Conservation (phyloP, 2,888 invertebrate genomes). For the Invenusta paracnida region DNA sequence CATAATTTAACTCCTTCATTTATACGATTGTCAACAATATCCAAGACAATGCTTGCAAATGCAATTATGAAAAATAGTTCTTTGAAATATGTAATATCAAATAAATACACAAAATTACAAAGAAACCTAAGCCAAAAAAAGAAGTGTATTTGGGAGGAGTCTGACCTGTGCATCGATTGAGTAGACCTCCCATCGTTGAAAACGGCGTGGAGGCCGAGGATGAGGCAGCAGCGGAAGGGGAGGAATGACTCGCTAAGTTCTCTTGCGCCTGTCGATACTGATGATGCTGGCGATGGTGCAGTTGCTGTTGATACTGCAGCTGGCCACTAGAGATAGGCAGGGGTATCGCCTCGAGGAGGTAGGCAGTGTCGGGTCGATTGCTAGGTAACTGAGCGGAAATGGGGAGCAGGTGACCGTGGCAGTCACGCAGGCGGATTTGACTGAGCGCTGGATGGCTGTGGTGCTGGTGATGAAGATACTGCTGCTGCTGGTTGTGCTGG, state of each 20-base stretch:
- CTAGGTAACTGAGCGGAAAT: neutral
- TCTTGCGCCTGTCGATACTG: neutral
- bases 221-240: neutral
- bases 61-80: too few relatives aligned
- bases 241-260: neutral
- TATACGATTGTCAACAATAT: too few relatives aligned
- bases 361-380: neutral
- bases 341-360: neutral
- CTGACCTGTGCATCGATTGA: conserved; percentile 3
- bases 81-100: too few relatives aligned
- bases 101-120: too few relatives aligned
- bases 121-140: too few relatives aligned
- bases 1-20: too few relatives aligned
- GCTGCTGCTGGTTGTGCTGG: neutral
- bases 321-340: neutral
- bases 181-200: neutral
- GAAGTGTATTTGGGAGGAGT: too few relatives aligned
- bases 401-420: neutral
- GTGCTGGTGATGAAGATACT: too few relatives aligned
- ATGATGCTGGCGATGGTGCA: too few relatives aligned
- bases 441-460: too few relatives aligned
- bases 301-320: too few relatives aligned
- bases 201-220: neutral
- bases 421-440: neutral
- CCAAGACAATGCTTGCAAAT: too few relatives aligned